Percentiles rank a stretch among this genome's conserved stretches.
These are phyloP conservation scores for Coilia nasus DNA, from an alignment of 2,797 vertebrate species.

Conservation along the genomic window DNA sequence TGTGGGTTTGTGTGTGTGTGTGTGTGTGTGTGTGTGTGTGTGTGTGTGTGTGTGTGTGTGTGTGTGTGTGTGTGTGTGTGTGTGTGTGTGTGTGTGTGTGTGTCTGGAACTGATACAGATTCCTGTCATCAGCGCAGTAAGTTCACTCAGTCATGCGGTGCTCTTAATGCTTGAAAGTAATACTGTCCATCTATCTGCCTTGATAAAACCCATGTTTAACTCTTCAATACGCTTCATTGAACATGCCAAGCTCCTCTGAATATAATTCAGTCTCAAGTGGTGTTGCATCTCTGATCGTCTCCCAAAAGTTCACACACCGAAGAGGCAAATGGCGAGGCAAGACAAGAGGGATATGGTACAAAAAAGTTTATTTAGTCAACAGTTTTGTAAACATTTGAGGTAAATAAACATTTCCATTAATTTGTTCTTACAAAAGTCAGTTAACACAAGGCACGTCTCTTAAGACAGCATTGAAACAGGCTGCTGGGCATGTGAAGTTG, in stretches of 20 bases:
- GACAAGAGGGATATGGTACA: constrained; percentile 75
- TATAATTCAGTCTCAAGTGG: constrained; percentile 18
- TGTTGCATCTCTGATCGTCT: background rate
- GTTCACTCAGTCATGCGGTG: background rate
- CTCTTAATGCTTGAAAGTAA: background rate
- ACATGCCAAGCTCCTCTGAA: constrained; percentile 16
- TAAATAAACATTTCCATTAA: constrained; percentile 92
- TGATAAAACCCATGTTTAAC: constrained; percentile 23
- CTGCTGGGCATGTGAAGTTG: constrained; percentile 70
- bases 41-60: too few species aligned
- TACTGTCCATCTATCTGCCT: background rate
- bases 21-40: background rate
- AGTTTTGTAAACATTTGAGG: constrained; percentile 93
- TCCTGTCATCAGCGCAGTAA: constrained; percentile 23
- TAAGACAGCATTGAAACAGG: constrained; percentile 78
- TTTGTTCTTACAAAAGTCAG: constrained; percentile 86
- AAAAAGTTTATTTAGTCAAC: constrained; percentile 91
- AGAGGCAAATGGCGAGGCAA: background rate
- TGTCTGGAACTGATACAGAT: background rate
- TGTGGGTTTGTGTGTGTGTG: background rate
- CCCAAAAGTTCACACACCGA: background rate
- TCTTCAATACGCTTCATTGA: background rate
- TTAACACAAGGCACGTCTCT: constrained; percentile 86
- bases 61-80: background rate
- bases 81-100: background rate